Evolutionary conservation across 35 echinoderm and acorn worm genomes (phyloP).

Genomic region (Eucidaris tribuloides): DNA sequence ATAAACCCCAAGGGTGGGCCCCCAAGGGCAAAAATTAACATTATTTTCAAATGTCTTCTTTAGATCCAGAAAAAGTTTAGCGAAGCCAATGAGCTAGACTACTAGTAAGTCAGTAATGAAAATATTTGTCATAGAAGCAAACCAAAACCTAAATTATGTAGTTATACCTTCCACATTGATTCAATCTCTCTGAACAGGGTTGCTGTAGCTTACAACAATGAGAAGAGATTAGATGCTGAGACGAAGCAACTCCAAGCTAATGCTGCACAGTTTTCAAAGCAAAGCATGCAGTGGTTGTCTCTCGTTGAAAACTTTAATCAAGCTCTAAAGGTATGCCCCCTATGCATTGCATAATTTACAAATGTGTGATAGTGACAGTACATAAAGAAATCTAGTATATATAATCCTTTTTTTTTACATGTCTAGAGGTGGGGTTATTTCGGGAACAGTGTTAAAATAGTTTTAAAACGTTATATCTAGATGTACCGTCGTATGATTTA

Average conservation of each 20-base stretch:
- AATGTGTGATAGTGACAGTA: too few species aligned
- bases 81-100: neutral
- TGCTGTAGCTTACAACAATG: slow-evolving; percentile 86
- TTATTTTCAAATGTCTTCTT: too few species aligned
- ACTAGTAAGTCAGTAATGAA: neutral
- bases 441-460: too few species aligned
- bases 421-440: too few species aligned
- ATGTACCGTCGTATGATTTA: too few species aligned
- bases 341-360: too few species aligned
- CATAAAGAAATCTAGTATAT: too few species aligned
- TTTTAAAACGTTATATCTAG: too few species aligned
- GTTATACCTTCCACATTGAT: neutral
- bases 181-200: slow-evolving; percentile 59
- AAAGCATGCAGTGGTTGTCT: slow-evolving; percentile 91
- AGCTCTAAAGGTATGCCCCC: slow-evolving; percentile 81
- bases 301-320: slow-evolving; percentile 92
- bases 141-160: neutral
- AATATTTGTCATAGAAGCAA: neutral
- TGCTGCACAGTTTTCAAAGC: slow-evolving; percentile 93
- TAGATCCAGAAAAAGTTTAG: too few species aligned
- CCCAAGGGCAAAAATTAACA: too few species aligned
- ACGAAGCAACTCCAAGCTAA: slow-evolving; percentile 94
- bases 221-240: slow-evolving; percentile 91
- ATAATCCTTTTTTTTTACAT: too few species aligned
- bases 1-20: too few species aligned